Evolutionary conservation across 2,113 vertebrate genomes (phyloP).

Genomic region (Aegypius monachus): DNA sequence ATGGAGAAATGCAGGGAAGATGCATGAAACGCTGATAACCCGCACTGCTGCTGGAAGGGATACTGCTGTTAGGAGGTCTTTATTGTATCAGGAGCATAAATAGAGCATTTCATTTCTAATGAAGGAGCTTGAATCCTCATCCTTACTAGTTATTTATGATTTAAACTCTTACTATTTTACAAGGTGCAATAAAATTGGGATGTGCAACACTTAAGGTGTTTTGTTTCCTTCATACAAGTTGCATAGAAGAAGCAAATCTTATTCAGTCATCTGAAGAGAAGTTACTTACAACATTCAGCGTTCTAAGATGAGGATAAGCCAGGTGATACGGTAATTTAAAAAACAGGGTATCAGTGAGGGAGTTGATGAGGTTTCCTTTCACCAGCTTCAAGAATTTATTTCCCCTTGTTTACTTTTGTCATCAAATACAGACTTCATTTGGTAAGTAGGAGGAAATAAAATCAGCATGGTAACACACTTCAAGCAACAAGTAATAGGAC

Average conservation of each 20-base stretch:
- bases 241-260: background rate
- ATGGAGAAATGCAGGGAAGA: background rate
- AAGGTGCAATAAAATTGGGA: background rate
- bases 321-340: background rate
- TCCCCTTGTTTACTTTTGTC: background rate
- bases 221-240: background rate
- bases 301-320: background rate
- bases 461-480: background rate
- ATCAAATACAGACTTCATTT: background rate
- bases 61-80: background rate
- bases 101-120: background rate
- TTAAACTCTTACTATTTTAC: background rate
- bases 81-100: background rate
- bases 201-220: background rate
- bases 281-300: fast-evolving
- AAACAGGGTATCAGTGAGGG: background rate
- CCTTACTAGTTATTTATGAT: background rate
- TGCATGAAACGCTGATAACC: fast-evolving
- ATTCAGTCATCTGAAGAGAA: background rate
- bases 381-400: background rate
- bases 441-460: background rate
- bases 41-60: background rate
- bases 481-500: background rate
- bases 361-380: background rate
- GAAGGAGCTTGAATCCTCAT: background rate